Percentiles rank a stretch among this genome's conserved stretches.
These are phyloP conservation scores for Monarcha castaneiventris DNA, from an alignment of 2,113 vertebrate genomes.

Conservation along the genomic window DNA sequence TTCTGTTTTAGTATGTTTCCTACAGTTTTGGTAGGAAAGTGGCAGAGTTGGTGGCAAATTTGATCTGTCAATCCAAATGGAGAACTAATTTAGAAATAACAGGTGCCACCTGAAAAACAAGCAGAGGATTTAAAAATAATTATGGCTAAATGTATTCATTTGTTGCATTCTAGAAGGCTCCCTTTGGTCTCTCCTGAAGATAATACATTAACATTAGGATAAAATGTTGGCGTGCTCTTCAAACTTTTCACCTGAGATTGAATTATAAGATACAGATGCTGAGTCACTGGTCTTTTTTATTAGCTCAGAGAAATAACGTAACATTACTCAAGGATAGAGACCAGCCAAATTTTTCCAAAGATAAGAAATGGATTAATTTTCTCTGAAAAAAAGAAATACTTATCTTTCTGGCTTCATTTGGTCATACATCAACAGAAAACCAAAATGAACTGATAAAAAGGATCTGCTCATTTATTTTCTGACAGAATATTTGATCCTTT, in stretches of 20 bases:
- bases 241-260: background rate
- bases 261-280: background rate
- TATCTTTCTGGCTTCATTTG: background rate
- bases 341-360: background rate
- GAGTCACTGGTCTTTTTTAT: background rate
- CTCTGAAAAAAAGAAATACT: background rate
- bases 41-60: background rate
- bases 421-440: background rate
- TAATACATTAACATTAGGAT: background rate
- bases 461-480: background rate
- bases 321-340: background rate
- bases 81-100: background rate
- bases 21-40: background rate
- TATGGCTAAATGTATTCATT: background rate
- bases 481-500: background rate
- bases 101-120: background rate
- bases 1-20: background rate
- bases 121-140: background rate
- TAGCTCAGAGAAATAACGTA: background rate
- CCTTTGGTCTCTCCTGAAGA: slow-evolving; percentile 5
- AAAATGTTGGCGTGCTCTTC: background rate
- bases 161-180: background rate
- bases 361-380: background rate
- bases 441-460: background rate
- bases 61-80: background rate